A percentile compares a stretch with the other conserved stretches of the same genome.
Conservation (phyloP, 2,888 invertebrate genomes). For the Subacronicta megacephala region DNA sequence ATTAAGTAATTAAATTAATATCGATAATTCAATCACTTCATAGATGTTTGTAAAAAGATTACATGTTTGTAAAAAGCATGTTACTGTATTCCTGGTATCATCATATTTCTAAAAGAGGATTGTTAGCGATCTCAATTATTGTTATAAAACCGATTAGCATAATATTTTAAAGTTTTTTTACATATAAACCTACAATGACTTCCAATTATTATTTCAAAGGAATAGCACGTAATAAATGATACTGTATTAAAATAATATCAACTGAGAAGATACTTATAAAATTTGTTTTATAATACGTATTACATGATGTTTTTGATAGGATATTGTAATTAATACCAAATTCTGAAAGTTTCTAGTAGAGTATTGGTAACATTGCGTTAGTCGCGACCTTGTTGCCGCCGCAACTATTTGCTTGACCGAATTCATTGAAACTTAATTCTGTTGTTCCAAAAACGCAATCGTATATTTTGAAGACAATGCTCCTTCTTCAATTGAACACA, state of each 20-base stretch:
- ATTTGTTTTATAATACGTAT: constrained; percentile 10
- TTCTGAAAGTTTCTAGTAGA: constrained; percentile 61
- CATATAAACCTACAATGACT: neutral
- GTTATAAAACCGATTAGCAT: constrained; percentile 2
- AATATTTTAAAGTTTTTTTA: neutral
- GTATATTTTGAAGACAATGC: constrained; percentile 57
- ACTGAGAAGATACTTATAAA: neutral
- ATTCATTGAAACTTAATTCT: constrained; percentile 69
- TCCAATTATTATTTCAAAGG: no score
- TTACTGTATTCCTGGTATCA: no score
- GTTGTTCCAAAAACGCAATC: constrained; percentile 61
- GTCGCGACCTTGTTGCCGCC: constrained; percentile 68
- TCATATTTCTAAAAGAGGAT: no score
- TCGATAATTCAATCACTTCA: no score
- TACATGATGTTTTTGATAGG: constrained; percentile 36
- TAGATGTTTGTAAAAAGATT: no score
- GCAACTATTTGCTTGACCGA: constrained; percentile 73
- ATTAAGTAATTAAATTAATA: no score
- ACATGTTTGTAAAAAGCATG: no score
- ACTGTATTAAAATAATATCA: neutral
- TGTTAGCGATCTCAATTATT: neutral
- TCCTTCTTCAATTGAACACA: constrained; percentile 39
- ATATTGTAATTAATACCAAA: constrained; percentile 55
- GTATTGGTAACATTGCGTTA: constrained; percentile 68
- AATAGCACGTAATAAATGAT: neutral